A percentile compares a stretch with the other conserved stretches of the same genome.
phyloP scores from a whole-genome alignment of 2,113 vertebrate genomes.

The Ctenodactylus gundi region DNA sequence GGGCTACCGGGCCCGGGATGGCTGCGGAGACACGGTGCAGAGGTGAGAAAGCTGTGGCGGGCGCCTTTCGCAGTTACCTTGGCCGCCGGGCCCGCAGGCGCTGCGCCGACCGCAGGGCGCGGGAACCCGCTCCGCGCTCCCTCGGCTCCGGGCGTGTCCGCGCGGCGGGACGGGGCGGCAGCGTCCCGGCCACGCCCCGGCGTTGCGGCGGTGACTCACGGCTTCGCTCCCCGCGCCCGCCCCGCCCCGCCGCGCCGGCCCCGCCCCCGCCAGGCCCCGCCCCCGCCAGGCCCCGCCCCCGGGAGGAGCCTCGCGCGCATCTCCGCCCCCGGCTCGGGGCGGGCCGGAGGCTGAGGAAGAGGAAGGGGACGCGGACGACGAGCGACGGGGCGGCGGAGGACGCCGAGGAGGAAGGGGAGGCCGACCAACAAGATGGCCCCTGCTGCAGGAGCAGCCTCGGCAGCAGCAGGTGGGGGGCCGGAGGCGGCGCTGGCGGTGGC shows the following conservation, averaged over 20 bases:
- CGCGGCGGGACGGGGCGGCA: neutral
- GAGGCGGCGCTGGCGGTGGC: conserved; percentile 73
- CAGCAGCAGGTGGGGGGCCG: conserved; percentile 78
- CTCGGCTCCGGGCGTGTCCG: neutral
- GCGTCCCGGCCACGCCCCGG: neutral
- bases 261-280: conserved; percentile 50
- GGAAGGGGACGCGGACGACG: conserved; percentile 51
- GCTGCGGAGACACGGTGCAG: neutral
- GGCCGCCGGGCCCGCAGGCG: neutral
- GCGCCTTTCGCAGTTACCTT: too few species aligned
- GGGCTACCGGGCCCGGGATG: too few species aligned
- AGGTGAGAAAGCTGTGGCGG: neutral
- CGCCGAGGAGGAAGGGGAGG: conserved; percentile 73
- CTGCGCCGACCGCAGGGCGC: neutral
- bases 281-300: neutral
- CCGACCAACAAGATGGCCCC: conserved; percentile 86
- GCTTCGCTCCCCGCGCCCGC: neutral
- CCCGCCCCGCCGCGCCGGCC: neutral
- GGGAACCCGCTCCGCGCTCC: neutral
- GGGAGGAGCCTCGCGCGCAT: conserved; percentile 37
- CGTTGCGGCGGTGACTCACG: conserved; percentile 56
- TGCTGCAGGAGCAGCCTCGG: conserved; percentile 80
- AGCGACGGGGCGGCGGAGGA: conserved; percentile 41
- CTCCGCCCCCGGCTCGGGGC: conserved; percentile 67
- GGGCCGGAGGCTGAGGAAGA: conserved; percentile 63